A percentile compares a stretch with the other conserved stretches of the same genome.
Conservation (phyloP, 2,888 invertebrate species). For the Noctua fimbriata region DNA sequence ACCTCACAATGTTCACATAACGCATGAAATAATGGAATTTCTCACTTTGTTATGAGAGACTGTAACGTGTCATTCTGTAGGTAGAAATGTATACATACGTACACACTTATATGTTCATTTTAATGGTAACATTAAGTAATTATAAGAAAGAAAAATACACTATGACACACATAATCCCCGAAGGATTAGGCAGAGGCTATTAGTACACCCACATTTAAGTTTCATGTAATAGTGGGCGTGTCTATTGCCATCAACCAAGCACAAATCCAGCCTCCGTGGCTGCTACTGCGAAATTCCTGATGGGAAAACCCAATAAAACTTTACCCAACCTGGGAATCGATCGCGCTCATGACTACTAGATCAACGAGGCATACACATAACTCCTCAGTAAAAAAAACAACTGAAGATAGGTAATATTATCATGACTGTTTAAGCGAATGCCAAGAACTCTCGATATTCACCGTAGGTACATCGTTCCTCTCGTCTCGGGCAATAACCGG, state of each 20-base stretch:
- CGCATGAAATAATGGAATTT: neutral
- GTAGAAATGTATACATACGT: neutral
- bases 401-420: neutral
- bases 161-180: neutral
- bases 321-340: neutral
- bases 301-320: neutral
- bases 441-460: constrained; percentile 9
- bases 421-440: neutral
- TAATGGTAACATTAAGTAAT: neutral
- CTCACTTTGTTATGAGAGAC: neutral
- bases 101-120: too few relatives aligned
- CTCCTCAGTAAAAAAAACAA: neutral
- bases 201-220: neutral
- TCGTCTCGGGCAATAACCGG: neutral
- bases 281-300: neutral
- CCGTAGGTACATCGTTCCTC: neutral
- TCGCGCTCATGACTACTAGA: neutral
- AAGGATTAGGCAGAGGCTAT: neutral
- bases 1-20: neutral
- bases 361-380: neutral
- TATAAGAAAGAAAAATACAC: neutral
- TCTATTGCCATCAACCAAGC: neutral
- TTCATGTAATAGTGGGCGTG: neutral
- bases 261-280: neutral
- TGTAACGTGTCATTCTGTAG: too few relatives aligned